Evolutionary conservation across 2,888 invertebrate species (phyloP), one percentile per base, ranked within the genome.

Genomic region (Xanthostigma xanthostigma): DNA sequence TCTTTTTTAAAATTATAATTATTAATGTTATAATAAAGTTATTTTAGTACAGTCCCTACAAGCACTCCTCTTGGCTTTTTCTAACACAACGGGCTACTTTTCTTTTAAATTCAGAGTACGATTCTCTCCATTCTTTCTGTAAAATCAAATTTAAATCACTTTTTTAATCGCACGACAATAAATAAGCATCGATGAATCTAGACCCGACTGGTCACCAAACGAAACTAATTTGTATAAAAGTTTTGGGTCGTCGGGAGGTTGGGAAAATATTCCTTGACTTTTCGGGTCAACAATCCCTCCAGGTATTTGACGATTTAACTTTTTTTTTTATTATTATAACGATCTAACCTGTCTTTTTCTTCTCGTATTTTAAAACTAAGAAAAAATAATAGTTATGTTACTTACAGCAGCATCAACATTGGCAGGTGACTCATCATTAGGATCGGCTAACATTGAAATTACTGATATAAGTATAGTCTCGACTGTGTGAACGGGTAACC

Each of bases 361-460:
- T 13, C 8, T 17, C 8, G 17, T 12, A 2, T 33, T 27, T 27
- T 27, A 3, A 27, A 27, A 27, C 27, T 27, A 27, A 41, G 4
- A 17, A 27, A 27, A 27, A 27, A 27, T 6, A 27, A 27, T 40
- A 41, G 17, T 50, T 55, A 49, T 34, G 50, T 44, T 45, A 78
- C 86, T 79, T 73, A 93, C 92, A 64, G 96, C 96, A 67, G 97
- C 96, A 78, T 97, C 97, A 61, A 97, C 95, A 75, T 97, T 97
- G 63, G 97, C 97, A 57, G 96, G 96, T 68, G 94, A 95, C 73
- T 97, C 96, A 68, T 95, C 96, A 68, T 97, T 97, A 54, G 97
- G 97, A 75, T 97, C 96, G 56, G 96, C 94, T 66, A 97, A 76
- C 96, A 97, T 95, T 65, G 96, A 96, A 72, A 97, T 97, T 66